Conservation (phyloP, 2,797 vertebrate species). For the Rhinogobio ventralis region DNA sequence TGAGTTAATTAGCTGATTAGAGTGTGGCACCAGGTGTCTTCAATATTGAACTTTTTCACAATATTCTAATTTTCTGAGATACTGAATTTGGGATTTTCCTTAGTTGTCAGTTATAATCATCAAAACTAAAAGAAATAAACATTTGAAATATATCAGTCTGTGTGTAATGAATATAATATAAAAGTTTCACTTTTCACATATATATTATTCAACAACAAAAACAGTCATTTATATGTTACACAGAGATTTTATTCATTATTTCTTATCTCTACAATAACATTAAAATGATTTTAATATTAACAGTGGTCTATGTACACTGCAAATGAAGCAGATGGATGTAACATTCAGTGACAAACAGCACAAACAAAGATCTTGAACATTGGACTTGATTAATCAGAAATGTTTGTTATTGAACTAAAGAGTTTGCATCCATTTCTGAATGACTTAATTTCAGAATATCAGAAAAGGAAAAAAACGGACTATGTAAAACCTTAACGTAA, state of each 20-base stretch:
- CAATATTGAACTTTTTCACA: too few relatives aligned
- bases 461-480: neutral
- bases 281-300: constrained; percentile 50
- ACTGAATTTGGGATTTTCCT: too few relatives aligned
- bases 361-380: neutral
- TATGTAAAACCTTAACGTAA: neutral
- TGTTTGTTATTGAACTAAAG: neutral
- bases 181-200: too few relatives aligned
- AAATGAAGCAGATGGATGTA: constrained; percentile 29
- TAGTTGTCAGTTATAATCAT: too few relatives aligned
- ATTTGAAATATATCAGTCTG: too few relatives aligned
- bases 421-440: too few relatives aligned
- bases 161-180: too few relatives aligned
- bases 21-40: too few relatives aligned
- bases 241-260: constrained; percentile 23
- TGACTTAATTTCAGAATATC: neutral
- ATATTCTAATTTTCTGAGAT: too few relatives aligned
- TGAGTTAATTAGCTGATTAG: too few relatives aligned
- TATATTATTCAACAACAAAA: too few relatives aligned
- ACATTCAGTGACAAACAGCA: neutral
- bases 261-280: constrained; percentile 69
- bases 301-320: constrained; percentile 61
- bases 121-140: too few relatives aligned
- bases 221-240: neutral
- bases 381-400: neutral